A percentile compares a stretch with the other conserved stretches of the same genome.
These are phyloP conservation scores for Athrips mouffetella DNA, from an alignment of 2,888 invertebrate genomes.

Conservation along the genomic window DNA sequence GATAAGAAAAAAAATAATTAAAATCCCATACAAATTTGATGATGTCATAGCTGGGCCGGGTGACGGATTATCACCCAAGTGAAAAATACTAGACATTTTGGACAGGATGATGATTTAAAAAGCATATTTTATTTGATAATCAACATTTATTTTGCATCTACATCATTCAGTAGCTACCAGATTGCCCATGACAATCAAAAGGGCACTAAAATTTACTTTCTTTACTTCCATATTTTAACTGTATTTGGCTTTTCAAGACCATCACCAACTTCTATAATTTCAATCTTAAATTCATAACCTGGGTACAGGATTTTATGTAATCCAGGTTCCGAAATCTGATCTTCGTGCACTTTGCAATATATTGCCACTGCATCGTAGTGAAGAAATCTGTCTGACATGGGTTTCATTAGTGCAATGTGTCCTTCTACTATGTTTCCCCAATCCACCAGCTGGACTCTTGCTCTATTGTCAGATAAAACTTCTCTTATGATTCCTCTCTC, in stretches of 20 bases:
- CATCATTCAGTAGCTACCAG: too few species aligned
- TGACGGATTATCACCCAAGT: too few species aligned
- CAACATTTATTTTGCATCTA: too few species aligned
- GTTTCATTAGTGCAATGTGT: background rate
- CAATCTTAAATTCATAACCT: slow-evolving; percentile 4
- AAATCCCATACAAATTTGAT: too few species aligned
- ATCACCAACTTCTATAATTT: slow-evolving; percentile 5
- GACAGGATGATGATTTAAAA: too few species aligned
- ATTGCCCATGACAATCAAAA: too few species aligned
- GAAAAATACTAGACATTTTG: too few species aligned
- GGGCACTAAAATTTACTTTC: too few species aligned
- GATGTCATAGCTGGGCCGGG: too few species aligned
- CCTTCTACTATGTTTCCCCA: slow-evolving; percentile 3
- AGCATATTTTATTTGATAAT: too few species aligned
- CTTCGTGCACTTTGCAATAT: slow-evolving; percentile 9
- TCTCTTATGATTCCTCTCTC: slow-evolving; percentile 7
- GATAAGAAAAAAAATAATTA: too few species aligned
- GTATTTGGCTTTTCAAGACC: background rate
- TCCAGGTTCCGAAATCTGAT: background rate
- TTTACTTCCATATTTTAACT: background rate
- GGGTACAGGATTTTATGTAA: background rate
- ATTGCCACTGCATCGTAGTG: slow-evolving; percentile 6
- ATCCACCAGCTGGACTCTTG: slow-evolving; percentile 3
- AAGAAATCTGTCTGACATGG: slow-evolving; percentile 4
- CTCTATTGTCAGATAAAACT: background rate